Conservation (phyloP, 2,113 vertebrate genomes). For the Bubo scandiacus region DNA sequence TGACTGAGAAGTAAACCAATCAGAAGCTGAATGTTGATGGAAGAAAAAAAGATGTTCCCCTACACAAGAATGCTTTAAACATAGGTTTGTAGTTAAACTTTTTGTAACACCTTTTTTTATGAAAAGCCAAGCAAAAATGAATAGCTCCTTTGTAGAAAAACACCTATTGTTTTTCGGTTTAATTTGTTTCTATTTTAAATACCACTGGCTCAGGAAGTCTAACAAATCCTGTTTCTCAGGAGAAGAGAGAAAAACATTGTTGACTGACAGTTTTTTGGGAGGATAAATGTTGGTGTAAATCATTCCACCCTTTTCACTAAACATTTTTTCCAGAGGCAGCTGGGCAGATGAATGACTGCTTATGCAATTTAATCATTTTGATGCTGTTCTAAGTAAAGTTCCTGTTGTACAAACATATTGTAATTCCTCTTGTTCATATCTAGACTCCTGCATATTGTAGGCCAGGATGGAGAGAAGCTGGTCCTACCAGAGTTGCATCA, state of each 20-base stretch:
- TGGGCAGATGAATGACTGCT: background rate
- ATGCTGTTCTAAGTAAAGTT: background rate
- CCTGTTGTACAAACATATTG: background rate
- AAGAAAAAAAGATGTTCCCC: background rate
- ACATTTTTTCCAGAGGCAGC: background rate
- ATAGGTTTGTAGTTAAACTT: background rate
- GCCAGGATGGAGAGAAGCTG: background rate
- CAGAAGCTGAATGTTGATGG: background rate
- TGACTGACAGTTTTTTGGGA: slow-evolving; percentile 4
- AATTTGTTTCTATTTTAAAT: slow-evolving; percentile 49
- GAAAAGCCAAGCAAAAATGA: background rate
- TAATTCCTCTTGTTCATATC: background rate
- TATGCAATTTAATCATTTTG: background rate
- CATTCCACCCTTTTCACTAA: background rate
- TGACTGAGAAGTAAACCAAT: background rate
- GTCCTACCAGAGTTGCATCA: background rate
- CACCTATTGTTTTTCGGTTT: background rate
- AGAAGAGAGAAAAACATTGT: slow-evolving; percentile 33
- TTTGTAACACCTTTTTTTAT: background rate
- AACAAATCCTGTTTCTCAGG: slow-evolving; percentile 52
- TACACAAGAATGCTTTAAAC: background rate
- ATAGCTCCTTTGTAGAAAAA: background rate
- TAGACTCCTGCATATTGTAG: background rate
- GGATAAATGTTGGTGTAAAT: background rate
- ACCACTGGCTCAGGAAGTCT: slow-evolving; percentile 6